Base-by-base conservation (phyloP, 2,113 vertebrate genomes). In the Nycticebus coucang region DNA sequence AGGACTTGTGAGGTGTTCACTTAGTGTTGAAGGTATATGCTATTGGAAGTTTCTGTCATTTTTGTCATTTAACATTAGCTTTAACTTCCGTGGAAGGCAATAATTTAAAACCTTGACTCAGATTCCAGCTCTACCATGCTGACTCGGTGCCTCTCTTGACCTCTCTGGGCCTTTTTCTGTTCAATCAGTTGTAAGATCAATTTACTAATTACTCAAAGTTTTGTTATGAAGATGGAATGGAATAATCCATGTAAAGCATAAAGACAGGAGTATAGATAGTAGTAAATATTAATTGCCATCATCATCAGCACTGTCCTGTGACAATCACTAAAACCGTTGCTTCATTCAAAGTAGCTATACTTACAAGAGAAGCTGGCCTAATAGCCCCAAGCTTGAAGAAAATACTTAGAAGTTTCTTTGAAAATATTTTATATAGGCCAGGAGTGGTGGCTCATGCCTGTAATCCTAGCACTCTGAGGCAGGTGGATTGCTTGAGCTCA, bases 71-170 rank as follows among this genome's bases (percentile, higher is more conserved):
- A 60, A 33, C 7, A 6, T 87, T 89, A 83, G 50, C 19, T 59
- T 89, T 93, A 19, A 83, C 19, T 85, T 93, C 68, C 72, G 13
- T 53, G 77, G 33, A 64, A 87, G 84, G 64, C 17, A 69, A 14
- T 89, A 80, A 80, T 92, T 89, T 69, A 83, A 69, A 93, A 74
- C 72, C 85, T 90, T 90, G 14, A 80, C 62, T 87, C 30, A 45
- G 21, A 68, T 87, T 91, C 53, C 28, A 72, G 37, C 55, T 86
- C 41, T 41, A 82, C 15, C 37, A 74, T 87, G 86, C 57, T 30
- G 57, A 94, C 28, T 53, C 45, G 53, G 50, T 89, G 80, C 75
- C 57, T 33, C 50, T 83, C 59, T 90, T 41, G 45, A 78, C n/a
- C 50, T 95, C 60, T 59, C 17, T 83, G n/a, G 72, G 82, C 55